These are phyloP conservation scores for Dromiciops gliroides DNA, from an alignment of 2,113 vertebrate genomes.

Conservation along the genomic window DNA sequence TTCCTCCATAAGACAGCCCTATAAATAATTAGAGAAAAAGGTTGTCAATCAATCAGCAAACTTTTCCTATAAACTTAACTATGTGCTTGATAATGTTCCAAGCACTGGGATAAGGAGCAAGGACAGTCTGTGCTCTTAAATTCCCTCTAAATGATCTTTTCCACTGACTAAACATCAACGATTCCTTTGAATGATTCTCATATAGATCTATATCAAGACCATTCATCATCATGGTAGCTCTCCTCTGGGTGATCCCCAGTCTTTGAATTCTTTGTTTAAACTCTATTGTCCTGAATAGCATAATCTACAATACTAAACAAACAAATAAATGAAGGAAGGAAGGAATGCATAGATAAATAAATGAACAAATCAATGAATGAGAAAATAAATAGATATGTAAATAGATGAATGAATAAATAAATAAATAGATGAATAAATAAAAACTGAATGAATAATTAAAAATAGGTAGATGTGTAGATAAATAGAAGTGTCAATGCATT, in stretches of 20 bases:
- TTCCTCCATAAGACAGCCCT: neutral
- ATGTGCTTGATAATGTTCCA: neutral
- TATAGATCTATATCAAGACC: neutral
- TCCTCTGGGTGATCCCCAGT: neutral
- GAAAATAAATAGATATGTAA: no score
- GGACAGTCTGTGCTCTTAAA: neutral
- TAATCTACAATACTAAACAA: no score
- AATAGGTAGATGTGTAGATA: no score
- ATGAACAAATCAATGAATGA: no score
- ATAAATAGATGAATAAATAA: no score
- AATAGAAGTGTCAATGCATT: no score
- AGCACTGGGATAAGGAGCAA: neutral
- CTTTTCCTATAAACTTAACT: no score
- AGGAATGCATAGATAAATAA: no score
- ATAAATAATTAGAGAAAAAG: neutral
- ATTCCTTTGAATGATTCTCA: neutral
- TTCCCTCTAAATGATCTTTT: neutral
- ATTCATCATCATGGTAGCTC: neutral
- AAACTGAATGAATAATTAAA: no score
- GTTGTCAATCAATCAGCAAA: neutral
- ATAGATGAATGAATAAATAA: no score
- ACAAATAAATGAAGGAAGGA: no score
- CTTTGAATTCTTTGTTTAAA: neutral
- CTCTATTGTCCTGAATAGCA: neutral
- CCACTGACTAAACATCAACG: neutral